Evolutionary conservation across 2,888 invertebrate species (phyloP).

Genomic region (Ectobius pallidus): DNA sequence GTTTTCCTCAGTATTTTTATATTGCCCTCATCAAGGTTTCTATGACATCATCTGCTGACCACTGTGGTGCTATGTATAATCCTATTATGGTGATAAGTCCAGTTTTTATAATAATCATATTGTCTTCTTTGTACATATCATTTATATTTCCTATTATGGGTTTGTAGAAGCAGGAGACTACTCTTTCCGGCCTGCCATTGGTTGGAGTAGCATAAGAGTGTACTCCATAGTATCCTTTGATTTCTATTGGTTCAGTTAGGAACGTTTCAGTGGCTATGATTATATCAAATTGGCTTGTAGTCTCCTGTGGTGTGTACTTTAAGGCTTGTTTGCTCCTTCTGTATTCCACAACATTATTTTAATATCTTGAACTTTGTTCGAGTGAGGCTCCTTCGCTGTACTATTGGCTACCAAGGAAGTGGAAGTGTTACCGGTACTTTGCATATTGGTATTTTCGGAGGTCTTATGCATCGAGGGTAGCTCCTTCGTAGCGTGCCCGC

Average conservation of each 20-base stretch:
- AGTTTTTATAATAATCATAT: no score
- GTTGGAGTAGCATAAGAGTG: neutral
- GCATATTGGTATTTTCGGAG: no score
- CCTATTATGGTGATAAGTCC: neutral
- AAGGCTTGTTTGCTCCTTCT: neutral
- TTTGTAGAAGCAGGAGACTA: neutral
- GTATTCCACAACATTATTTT: neutral
- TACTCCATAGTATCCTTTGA: neutral
- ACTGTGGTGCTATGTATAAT: no score
- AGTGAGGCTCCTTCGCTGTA: neutral
- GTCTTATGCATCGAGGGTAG: no score
- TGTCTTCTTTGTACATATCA: neutral
- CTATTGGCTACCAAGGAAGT: neutral
- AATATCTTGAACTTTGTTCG: neutral
- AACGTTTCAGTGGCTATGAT: neutral
- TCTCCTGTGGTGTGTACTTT: neutral
- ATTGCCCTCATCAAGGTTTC: neutral
- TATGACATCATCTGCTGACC: neutral
- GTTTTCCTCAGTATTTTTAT: neutral
- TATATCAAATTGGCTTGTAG: neutral
- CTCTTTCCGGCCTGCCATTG: neutral
- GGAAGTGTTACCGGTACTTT: no score
- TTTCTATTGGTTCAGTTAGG: neutral
- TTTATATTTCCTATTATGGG: neutral
- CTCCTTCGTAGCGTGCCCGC: no score